phyloP scores from a whole-genome alignment of 2,113 vertebrate genomes.

The Silurus asotus region DNA sequence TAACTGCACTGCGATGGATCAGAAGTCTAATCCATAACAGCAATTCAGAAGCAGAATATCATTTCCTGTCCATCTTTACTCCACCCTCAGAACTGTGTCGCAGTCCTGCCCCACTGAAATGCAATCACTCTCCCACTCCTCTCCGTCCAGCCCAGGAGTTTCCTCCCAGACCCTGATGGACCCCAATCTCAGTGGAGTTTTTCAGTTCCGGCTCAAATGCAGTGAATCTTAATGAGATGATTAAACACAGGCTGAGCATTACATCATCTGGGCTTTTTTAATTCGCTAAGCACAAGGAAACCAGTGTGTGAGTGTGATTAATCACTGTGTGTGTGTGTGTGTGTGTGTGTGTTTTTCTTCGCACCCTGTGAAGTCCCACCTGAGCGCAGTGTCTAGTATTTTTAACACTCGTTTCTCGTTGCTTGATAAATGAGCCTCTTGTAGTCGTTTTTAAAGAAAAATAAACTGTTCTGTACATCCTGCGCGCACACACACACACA shows the following conservation, averaged over 20 bases:
- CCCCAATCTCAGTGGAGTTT: not conserved
- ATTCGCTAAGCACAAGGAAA: not conserved
- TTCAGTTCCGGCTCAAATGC: not conserved
- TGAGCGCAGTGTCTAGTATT: slow-evolving; percentile 2
- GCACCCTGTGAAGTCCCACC: not conserved
- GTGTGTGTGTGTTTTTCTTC: not conserved
- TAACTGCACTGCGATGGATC: not conserved
- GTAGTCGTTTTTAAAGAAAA: not conserved
- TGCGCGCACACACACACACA: not conserved
- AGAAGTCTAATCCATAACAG: not conserved
- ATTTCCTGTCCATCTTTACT: not conserved
- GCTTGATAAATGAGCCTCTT: slow-evolving; percentile 18
- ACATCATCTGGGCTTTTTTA: not conserved
- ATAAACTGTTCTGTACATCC: not conserved
- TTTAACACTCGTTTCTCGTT: not conserved
- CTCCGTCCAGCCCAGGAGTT: not conserved
- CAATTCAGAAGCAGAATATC: not conserved
- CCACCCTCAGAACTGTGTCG: not conserved
- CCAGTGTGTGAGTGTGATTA: slow-evolving; percentile 20
- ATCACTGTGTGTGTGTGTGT: slow-evolving; percentile 16
- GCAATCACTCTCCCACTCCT: not conserved
- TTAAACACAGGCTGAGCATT: not conserved
- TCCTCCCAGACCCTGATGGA: not conserved
- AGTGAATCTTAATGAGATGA: not conserved
- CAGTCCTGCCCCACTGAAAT: not conserved